Evolutionary conservation across 2,113 vertebrate genomes (phyloP).

Genomic region (Pipra filicauda): DNA sequence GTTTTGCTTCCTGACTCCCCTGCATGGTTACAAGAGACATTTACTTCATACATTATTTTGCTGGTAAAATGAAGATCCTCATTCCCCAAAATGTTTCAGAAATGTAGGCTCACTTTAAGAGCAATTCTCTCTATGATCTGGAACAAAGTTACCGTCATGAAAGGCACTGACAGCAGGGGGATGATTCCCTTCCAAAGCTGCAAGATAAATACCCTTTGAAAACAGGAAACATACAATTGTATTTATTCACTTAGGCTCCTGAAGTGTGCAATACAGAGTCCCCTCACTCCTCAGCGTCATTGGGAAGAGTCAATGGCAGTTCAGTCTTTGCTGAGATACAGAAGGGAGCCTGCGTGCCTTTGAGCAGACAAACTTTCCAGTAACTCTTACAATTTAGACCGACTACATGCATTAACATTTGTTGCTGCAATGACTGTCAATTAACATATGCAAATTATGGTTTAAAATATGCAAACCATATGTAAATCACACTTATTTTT

Average conservation of each 20-base stretch:
- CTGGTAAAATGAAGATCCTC: not conserved
- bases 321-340: not conserved
- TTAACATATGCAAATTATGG: conserved; percentile 43
- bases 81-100: not conserved
- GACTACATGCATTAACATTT: not conserved
- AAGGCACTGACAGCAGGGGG: not conserved
- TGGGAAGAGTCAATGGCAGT: not conserved
- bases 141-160: not conserved
- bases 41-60: not conserved
- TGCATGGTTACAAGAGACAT: not conserved
- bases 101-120: not conserved
- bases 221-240: not conserved
- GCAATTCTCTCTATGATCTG: not conserved
- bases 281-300: not conserved
- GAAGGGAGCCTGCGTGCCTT: not conserved
- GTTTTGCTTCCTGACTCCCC: not conserved
- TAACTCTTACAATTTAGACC: not conserved
- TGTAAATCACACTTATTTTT: conserved; percentile 48
- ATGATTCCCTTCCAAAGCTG: not conserved
- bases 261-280: not conserved
- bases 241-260: not conserved
- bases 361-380: not conserved
- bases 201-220: not conserved
- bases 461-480: conserved; percentile 24
- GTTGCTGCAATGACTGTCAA: not conserved